These are phyloP conservation scores for Siphlonurus alternatus DNA, from an alignment of 2,888 invertebrate genomes.

Conservation along the genomic window DNA sequence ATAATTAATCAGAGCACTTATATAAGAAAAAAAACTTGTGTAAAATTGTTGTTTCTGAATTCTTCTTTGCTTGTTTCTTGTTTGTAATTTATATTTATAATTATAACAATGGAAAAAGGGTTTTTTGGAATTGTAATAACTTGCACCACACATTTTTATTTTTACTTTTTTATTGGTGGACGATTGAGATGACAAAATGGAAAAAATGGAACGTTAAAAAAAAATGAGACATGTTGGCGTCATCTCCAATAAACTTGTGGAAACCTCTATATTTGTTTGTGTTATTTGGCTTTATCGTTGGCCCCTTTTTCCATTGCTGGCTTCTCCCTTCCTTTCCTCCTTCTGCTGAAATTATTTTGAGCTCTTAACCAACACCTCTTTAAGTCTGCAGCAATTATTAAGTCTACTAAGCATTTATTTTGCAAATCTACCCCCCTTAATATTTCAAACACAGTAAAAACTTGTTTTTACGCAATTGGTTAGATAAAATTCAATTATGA, in stretches of 20 bases:
- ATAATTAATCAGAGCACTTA: not conserved
- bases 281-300: not conserved
- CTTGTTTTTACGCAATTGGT: too few species aligned
- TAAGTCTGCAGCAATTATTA: too few species aligned
- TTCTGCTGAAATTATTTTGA: not conserved
- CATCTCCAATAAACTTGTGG: constrained; percentile 2
- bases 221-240: not conserved
- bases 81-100: not conserved
- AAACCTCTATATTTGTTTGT: not conserved
- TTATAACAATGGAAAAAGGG: constrained; percentile 4
- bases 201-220: not conserved
- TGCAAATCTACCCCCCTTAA: too few species aligned
- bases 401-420: too few species aligned
- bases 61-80: constrained; percentile 1
- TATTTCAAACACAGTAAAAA: too few species aligned
- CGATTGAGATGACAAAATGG: not conserved
- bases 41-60: not conserved
- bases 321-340: not conserved
- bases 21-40: too few species aligned
- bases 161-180: constrained; percentile 4
- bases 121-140: constrained; percentile 1
- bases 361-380: too few species aligned
- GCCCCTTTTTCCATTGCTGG: constrained; percentile 3
- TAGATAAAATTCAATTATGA: too few species aligned
- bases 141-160: constrained; percentile 3